Conservation (phyloP, 2,888 invertebrate species). For the Cataglyphis livida region DNA sequence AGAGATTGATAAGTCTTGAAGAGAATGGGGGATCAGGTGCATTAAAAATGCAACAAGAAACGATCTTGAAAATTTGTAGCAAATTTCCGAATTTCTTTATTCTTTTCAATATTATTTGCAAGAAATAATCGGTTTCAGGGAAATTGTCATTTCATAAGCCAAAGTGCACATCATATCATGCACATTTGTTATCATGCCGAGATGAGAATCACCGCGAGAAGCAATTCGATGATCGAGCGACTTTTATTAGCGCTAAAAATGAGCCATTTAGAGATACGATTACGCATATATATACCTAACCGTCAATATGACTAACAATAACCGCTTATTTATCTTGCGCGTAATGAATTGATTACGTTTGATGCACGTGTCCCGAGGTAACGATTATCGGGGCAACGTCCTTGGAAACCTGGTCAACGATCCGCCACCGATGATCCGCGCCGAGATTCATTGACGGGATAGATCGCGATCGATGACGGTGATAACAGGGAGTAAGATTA, state of each 20-base stretch:
- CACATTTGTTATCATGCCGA: background rate
- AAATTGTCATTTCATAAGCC: background rate
- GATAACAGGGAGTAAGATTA: background rate
- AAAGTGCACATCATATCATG: background rate
- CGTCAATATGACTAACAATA: too few relatives aligned
- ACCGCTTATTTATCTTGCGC: background rate
- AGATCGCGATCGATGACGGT: background rate
- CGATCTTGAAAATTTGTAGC: background rate
- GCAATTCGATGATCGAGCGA: background rate
- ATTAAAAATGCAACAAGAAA: background rate
- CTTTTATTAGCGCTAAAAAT: background rate
- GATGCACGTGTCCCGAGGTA: background rate
- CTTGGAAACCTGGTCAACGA: conserved; percentile 41
- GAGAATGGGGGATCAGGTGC: background rate
- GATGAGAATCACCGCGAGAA: background rate
- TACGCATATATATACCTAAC: background rate
- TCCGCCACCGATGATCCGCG: background rate
- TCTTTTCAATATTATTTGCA: background rate
- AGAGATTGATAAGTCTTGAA: background rate
- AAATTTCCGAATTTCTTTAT: background rate
- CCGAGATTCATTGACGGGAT: conserved; percentile 18
- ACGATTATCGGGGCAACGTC: conserved; percentile 2
- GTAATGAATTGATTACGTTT: conserved; percentile 16
- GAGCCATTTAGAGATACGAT: background rate
- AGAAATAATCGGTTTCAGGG: background rate